Evolutionary conservation across 2,113 vertebrate genomes (phyloP).

Genomic region (Calyptommatus sinebrachiatus): DNA sequence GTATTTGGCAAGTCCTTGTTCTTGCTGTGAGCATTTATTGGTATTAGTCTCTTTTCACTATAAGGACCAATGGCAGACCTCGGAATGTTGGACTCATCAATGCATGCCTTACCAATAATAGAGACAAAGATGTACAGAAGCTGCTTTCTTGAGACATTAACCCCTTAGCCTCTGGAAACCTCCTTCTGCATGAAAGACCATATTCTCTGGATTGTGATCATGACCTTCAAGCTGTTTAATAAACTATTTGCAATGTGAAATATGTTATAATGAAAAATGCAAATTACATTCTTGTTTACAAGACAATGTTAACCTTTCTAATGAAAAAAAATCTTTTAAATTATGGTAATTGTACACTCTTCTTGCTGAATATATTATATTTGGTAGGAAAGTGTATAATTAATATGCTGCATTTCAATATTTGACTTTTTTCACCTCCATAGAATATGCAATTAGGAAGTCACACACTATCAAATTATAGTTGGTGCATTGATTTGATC

Average conservation of each 20-base stretch:
- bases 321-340: slow-evolving; percentile 43
- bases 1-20: no score
- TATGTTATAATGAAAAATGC: slow-evolving; percentile 41
- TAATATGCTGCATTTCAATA: slow-evolving; percentile 29
- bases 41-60: no score
- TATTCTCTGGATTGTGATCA: background rate
- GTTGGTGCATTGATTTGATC: slow-evolving; percentile 36
- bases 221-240: slow-evolving; percentile 22
- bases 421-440: slow-evolving; percentile 39
- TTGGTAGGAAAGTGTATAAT: slow-evolving; percentile 30
- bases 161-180: background rate
- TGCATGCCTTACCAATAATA: no score
- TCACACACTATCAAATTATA: slow-evolving; percentile 38
- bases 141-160: background rate
- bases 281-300: slow-evolving; percentile 40
- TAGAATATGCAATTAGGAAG: slow-evolving; percentile 31
- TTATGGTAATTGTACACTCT: slow-evolving; percentile 15
- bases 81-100: no score
- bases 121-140: background rate
- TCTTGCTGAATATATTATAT: slow-evolving; percentile 28
- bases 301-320: slow-evolving; percentile 31
- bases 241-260: slow-evolving; percentile 33
- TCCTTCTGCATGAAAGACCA: background rate
- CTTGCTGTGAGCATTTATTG: no score
- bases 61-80: no score